Conservation (phyloP, 2,888 invertebrate species). For the Rotaria magnacalcarata region DNA sequence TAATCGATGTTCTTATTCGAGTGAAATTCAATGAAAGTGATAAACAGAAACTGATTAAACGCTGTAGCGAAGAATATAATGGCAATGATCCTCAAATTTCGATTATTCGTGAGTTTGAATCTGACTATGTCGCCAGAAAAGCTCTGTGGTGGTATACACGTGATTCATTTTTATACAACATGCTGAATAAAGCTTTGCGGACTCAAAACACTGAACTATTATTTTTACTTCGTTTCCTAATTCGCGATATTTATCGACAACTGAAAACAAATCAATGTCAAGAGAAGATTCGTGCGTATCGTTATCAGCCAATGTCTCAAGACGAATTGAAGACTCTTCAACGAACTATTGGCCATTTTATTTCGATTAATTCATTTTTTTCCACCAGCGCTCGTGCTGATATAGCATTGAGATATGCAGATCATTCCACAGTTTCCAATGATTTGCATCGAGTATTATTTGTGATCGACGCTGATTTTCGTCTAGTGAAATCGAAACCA, state of each 20-base stretch:
- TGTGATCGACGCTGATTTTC: too few species aligned
- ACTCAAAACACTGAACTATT: not conserved
- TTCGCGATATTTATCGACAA: not conserved
- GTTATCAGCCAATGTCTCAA: too few species aligned
- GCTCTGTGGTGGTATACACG: not conserved
- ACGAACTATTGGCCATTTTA: too few species aligned
- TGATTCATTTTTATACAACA: not conserved
- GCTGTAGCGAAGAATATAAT: not conserved
- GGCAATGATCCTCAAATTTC: not conserved
- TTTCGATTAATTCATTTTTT: too few species aligned
- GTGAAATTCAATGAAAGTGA: not conserved
- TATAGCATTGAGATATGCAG: too few species aligned
- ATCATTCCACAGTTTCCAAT: too few species aligned
- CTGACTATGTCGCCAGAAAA: not conserved
- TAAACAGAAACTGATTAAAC: not conserved
- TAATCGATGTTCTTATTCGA: constrained; percentile 14
- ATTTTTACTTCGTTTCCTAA: not conserved
- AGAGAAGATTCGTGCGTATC: too few species aligned
- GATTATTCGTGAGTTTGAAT: not conserved
- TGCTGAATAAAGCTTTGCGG: not conserved
- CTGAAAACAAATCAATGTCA: not conserved
- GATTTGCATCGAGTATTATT: too few species aligned
- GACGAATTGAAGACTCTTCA: too few species aligned
- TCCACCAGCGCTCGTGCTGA: too few species aligned
- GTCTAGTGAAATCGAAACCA: too few species aligned